Evolutionary conservation across 2,797 vertebrate genomes (phyloP).

Genomic region (Mormyrops boulengeri): DNA sequence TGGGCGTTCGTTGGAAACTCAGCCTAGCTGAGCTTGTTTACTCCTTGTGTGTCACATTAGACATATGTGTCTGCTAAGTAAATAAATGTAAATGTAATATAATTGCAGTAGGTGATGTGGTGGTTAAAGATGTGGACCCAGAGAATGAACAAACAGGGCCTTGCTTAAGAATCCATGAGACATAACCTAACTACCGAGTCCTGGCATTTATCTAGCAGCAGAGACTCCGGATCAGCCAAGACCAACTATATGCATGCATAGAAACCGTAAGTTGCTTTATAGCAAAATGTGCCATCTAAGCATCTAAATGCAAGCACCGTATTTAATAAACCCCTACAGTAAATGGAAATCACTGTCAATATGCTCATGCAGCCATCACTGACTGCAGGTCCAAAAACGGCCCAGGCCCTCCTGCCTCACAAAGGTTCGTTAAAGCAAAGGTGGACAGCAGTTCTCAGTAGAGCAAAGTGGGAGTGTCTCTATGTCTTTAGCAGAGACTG

Average conservation of each 20-base stretch:
- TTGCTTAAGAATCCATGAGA: not conserved
- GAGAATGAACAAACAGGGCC: not conserved
- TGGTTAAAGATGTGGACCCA: not conserved
- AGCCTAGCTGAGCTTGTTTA: not conserved
- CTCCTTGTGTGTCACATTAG: not conserved
- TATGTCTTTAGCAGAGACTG: slow-evolving; percentile 10
- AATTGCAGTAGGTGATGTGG: not conserved
- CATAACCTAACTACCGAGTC: not conserved
- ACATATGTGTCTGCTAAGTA: not conserved
- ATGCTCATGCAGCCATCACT: not conserved
- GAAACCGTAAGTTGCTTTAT: not conserved
- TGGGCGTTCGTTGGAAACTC: not conserved
- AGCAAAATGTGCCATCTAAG: not conserved
- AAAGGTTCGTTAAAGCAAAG: not conserved
- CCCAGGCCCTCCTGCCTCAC: not conserved
- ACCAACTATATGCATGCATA: not conserved
- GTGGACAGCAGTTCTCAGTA: not conserved
- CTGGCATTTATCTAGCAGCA: not conserved
- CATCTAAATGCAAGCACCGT: not conserved
- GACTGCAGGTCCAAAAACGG: not conserved
- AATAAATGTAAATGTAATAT: not conserved
- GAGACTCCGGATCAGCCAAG: not conserved
- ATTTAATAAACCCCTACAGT: not conserved
- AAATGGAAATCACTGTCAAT: not conserved
- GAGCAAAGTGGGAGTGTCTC: not conserved